Base-by-base conservation (phyloP, 2,797 vertebrate genomes). In the Bradypodion ventrale region DNA sequence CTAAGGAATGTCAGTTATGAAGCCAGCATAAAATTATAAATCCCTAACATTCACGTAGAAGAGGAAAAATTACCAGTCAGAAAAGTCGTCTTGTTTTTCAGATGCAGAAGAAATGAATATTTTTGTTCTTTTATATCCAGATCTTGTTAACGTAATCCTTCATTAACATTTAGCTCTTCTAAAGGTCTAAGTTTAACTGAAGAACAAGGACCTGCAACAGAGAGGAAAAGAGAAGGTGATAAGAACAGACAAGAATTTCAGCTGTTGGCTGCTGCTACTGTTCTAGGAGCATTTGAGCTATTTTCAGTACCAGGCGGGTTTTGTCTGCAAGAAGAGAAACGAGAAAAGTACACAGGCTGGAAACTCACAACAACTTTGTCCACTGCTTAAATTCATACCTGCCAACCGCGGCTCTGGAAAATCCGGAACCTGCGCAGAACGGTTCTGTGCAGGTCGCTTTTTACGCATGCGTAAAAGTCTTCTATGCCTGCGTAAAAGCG, bases 241-340 rank as follows among this genome's bases (percentile, higher is more conserved):
- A 84, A 72, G 88, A 87, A 89, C 90, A 84, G 89, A 86, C 94
- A 94, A 93, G 93, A 94, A 82, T 92, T 89, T 89, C 91, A 95
- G 93, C 92, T 94, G 89, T 89, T 92, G 89, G 89, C 69, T 90
- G 87, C 82, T 79, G 89, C 90, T 92, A 85, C 91, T 82, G 89
- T 93, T 90, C 91, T 66, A 87, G 87, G 92, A 89, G 91, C 91
- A 90, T 95, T 86, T 87, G 94, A 94, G 95, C 96, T 98, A 98
- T 98, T 98, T 98, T 96, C 97, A 97, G 95, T 89, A 92, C 94
- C 84, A 89, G 90, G 87, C 91, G 94, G 94, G 94, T 92, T 97
- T 93, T n/a, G 94, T 94, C 96, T 96, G 94, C 91, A 93, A 92
- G 93, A 94, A 91, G 95, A 95, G 95, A 85, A 89, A 90, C 89